Evolutionary conservation across 1,140 invertebrate genomes (phyloP).

Genomic region (Rhyzopertha dominica): DNA sequence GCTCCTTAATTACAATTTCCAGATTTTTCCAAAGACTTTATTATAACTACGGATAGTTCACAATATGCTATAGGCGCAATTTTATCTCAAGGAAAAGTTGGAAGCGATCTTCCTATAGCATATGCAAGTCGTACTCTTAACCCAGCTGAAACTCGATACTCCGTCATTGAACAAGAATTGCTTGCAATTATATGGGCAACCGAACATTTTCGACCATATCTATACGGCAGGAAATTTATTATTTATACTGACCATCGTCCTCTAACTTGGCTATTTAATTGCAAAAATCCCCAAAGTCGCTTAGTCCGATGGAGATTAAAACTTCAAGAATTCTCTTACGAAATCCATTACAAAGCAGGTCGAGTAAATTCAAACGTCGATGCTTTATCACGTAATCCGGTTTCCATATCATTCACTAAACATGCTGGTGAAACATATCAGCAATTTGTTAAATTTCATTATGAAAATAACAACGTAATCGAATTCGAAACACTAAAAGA

Average conservation of each 20-base stretch:
- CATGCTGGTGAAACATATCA: background rate
- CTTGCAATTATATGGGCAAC: constrained; percentile 45
- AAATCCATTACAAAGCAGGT: constrained; percentile 46
- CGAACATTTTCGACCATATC: constrained; percentile 47
- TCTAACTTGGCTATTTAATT: constrained; percentile 46
- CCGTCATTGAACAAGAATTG: constrained; percentile 43
- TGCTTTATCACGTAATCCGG: constrained; percentile 18
- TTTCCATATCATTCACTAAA: background rate
- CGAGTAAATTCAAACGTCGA: constrained; percentile 40
- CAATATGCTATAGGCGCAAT: constrained; percentile 21
- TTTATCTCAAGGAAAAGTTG: constrained; percentile 21
- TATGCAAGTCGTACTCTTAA: constrained; percentile 45
- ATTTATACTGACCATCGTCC: constrained; percentile 52
- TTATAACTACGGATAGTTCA: constrained; percentile 26
- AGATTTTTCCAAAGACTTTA: constrained; percentile 26
- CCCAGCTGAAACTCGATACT: constrained; percentile 45
- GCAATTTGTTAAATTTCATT: constrained; percentile 1
- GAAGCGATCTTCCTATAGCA: constrained; percentile 33
- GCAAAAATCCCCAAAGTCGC: constrained; percentile 46
- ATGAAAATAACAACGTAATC: background rate
- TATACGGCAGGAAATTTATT: constrained; percentile 49
- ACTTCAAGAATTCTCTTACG: constrained; percentile 47
- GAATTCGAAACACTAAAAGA: background rate
- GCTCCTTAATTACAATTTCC: constrained; percentile 28
- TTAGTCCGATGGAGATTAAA: constrained; percentile 46